Evolutionary conservation across 2,797 vertebrate species (phyloP).

Genomic region (Glossophaga mutica): DNA sequence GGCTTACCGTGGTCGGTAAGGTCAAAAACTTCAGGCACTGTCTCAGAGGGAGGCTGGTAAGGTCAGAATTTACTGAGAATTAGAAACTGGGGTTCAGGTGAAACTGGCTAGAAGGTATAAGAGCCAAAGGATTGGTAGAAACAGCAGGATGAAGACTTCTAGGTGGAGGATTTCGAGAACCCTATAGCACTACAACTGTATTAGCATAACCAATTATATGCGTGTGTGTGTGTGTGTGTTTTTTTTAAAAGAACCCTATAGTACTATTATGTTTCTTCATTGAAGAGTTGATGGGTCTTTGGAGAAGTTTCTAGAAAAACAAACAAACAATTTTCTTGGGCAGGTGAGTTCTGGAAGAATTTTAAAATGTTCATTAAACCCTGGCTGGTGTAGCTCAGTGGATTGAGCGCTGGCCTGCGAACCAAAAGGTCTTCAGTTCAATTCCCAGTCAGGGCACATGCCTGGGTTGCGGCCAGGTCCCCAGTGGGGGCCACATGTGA

Average conservation of each 20-base stretch:
- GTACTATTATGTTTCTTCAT: not conserved
- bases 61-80: not conserved
- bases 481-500: too few relatives aligned
- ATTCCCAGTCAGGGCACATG: too few relatives aligned
- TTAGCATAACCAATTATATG: too few relatives aligned
- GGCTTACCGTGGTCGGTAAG: not conserved
- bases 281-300: not conserved
- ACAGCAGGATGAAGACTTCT: not conserved
- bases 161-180: not conserved
- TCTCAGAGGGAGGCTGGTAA: not conserved
- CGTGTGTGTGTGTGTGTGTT: too few relatives aligned
- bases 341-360: not conserved
- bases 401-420: too few relatives aligned
- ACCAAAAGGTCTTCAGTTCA: too few relatives aligned
- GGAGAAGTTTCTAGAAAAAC: not conserved
- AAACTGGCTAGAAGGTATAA: not conserved
- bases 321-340: not conserved
- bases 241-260: not conserved
- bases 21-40: too few relatives aligned
- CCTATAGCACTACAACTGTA: not conserved
- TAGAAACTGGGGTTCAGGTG: not conserved
- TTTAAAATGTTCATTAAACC: not conserved
- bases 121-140: not conserved
- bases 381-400: too few relatives aligned
- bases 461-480: too few relatives aligned